Evolutionary conservation across 2,113 vertebrate genomes (phyloP).

Genomic region (Tympanuchus pallidicinctus): DNA sequence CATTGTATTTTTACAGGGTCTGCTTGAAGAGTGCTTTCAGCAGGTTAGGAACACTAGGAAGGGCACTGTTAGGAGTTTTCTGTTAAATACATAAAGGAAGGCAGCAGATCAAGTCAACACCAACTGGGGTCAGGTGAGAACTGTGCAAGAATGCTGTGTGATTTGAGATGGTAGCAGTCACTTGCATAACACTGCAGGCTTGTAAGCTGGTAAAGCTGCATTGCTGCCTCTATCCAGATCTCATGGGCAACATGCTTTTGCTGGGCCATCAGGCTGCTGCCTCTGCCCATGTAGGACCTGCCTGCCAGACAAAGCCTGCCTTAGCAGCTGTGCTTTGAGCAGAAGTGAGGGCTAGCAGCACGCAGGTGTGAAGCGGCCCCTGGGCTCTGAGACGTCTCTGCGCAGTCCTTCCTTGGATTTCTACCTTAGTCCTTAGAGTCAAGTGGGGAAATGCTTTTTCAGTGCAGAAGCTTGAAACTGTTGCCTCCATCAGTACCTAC

Average conservation of each 20-base stretch:
- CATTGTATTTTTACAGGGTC: not conserved
- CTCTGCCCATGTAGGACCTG: not conserved
- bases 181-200: not conserved
- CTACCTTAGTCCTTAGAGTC: too few relatives aligned
- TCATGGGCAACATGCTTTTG: not conserved
- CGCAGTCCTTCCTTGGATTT: too few relatives aligned
- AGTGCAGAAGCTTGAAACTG: not conserved
- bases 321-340: not conserved
- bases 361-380: accelerated
- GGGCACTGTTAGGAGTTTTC: not conserved
- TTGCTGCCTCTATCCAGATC: not conserved
- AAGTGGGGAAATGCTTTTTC: not conserved
- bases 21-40: constrained; percentile 11
- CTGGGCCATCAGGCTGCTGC: not conserved
- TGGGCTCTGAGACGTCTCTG: not conserved
- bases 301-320: not conserved
- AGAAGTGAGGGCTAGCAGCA: not conserved
- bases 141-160: not conserved
- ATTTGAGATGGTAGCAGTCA: not conserved
- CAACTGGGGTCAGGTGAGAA: not conserved
- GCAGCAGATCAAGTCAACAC: not conserved
- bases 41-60: not conserved
- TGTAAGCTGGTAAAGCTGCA: not conserved
- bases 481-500: not conserved
- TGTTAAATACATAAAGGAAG: not conserved